Base-by-base conservation (phyloP, 2,888 invertebrate genomes). In the Polyommatus iphigenia region DNA sequence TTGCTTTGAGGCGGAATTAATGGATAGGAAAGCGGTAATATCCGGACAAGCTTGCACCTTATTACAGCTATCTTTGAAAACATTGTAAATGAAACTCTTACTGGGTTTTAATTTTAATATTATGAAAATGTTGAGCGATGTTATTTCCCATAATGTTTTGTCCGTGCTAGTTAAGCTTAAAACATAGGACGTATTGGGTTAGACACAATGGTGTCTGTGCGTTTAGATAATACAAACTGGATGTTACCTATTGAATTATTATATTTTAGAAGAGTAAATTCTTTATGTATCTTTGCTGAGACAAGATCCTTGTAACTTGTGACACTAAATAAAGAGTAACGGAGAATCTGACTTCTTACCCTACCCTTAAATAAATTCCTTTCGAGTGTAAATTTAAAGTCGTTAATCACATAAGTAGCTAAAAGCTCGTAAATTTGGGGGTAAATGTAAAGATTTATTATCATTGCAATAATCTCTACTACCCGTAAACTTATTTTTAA, bases 1-100 rank as follows among this genome's bases (percentile, higher is more conserved):
- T 46, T 73, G 73, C 73, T 73, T 73, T 73, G 73, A 73, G 41
- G 41, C 41, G 46, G 46, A 46, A 24, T 73, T 46, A 73, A 73
- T 73, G 41, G 73, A 41, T 73, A 73, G 41, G n/a, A 73, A 73
- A 46, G 20, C 41, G 36, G 20, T 46, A 73, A 73, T 73, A 73
- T 20, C 46, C 41, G 73, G 15, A 41, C 20, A 73, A 46, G 41
- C 41, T 36, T 73, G 20, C 73, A 73, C 46, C 67, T 67, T 67
- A 67, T 67, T 67, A 67, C 67, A 67, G 32, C 67, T 32, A 67
- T 67, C 67, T 67, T 29, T 67, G 62, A 67, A 67, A 67, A 67
- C 24, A 29, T 67, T 67, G 67, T 67, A 32, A 67, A 18, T 67
- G 32, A 67, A 15, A 67, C 67, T 67, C 24, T 29, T 6, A 67